A percentile compares a stretch with the other conserved stretches of the same genome.
Evolutionary conservation across 2,113 vertebrate species (phyloP).

Genomic region (Nerophis ophidion): DNA sequence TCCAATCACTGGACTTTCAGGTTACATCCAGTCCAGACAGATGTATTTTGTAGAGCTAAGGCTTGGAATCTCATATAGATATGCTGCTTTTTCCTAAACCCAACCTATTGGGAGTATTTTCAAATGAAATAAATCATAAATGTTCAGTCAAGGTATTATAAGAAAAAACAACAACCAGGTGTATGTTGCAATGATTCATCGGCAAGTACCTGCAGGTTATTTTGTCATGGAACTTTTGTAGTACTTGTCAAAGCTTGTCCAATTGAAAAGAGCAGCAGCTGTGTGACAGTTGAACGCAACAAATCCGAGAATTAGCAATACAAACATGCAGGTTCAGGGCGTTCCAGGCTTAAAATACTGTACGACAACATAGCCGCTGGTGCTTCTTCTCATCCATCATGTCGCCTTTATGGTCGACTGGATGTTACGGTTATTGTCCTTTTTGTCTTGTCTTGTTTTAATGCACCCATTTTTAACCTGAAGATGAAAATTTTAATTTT

Average conservation of each 20-base stretch:
- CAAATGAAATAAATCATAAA: conserved; percentile 1
- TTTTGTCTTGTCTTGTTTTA: not conserved
- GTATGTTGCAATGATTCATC: conserved; percentile 10
- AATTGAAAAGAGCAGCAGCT: conserved; percentile 13
- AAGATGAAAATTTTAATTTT: not conserved
- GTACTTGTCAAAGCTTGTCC: conserved; percentile 37
- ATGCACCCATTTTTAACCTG: not conserved
- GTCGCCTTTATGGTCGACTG: not conserved
- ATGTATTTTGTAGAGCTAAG: conserved; percentile 40
- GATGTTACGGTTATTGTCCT: not conserved
- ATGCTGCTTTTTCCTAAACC: conserved; percentile 14
- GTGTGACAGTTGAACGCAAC: not conserved
- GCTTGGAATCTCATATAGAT: conserved; percentile 36
- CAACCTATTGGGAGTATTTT: conserved; percentile 2
- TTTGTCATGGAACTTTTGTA: not conserved
- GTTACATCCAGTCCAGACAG: conserved; percentile 12
- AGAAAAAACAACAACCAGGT: not conserved
- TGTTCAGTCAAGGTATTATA: not conserved
- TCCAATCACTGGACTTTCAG: conserved; percentile 28
- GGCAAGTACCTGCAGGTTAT: conserved; percentile 9
- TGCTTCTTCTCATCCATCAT: not conserved
- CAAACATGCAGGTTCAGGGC: conserved; percentile 7
- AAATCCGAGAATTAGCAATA: not conserved
- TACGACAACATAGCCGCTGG: not conserved
- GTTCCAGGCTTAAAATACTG: too few species aligned